phyloP scores from a whole-genome alignment of 1,140 invertebrate species.

The Neodiprion lecontei region DNA sequence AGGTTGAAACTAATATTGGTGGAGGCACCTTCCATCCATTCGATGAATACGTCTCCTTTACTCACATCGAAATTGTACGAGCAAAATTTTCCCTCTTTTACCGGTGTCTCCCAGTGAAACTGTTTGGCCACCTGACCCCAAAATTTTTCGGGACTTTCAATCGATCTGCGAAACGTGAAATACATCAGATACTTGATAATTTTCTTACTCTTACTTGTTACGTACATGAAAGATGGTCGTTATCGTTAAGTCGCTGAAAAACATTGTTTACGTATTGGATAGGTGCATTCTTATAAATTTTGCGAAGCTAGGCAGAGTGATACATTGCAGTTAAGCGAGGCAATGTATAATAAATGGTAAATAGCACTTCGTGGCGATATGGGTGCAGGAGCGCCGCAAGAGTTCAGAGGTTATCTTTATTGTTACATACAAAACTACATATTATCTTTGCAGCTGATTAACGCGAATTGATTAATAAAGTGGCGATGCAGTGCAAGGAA shows the following conservation, averaged over 20 bases:
- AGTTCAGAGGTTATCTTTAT: too few relatives aligned
- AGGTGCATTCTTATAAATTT: neutral
- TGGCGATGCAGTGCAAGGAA: too few relatives aligned
- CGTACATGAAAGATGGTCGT: neutral
- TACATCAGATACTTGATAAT: constrained; percentile 13
- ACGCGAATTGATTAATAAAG: too few relatives aligned
- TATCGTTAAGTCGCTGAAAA: constrained; percentile 10
- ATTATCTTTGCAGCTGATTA: too few relatives aligned
- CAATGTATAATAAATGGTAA: neutral
- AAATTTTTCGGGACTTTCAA: constrained; percentile 86
- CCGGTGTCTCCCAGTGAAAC: constrained; percentile 89
- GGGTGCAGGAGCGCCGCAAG: too few relatives aligned
- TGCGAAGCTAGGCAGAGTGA: neutral
- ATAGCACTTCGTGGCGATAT: too few relatives aligned
- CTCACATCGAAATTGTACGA: constrained; percentile 92
- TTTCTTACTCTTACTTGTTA: neutral
- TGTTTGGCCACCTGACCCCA: constrained; percentile 89
- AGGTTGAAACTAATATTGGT: constrained; percentile 97
- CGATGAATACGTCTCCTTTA: constrained; percentile 89
- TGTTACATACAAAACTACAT: too few relatives aligned
- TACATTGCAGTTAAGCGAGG: neutral
- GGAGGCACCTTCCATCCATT: constrained; percentile 93
- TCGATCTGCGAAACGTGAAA: constrained; percentile 62
- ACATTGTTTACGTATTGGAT: neutral
- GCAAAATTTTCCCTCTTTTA: constrained; percentile 76